Conservation (phyloP, 2,888 invertebrate species). For the Chrysopilus asiliformis region DNA sequence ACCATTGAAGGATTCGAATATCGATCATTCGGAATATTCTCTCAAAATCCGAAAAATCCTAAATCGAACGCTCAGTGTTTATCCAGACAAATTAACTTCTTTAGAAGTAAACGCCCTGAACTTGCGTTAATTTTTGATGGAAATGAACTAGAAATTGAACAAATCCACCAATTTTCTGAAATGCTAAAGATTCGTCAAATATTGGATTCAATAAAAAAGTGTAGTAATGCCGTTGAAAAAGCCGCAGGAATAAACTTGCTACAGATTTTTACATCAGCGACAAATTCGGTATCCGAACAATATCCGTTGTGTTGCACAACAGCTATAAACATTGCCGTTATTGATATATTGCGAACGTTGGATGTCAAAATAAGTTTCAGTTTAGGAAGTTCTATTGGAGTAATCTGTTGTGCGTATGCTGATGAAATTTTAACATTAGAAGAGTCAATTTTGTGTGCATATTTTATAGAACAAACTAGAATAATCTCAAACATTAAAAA, state of each 20-base stretch:
- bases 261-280: slow-evolving; percentile 50
- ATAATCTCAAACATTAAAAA: no score
- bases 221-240: slow-evolving; percentile 44
- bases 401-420: slow-evolving; percentile 89
- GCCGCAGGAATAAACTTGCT: slow-evolving; percentile 50
- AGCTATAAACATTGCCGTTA: slow-evolving; percentile 49
- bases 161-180: slow-evolving; percentile 79
- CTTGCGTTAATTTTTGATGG: slow-evolving; percentile 86
- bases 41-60: slow-evolving; percentile 18
- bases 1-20: slow-evolving; percentile 53
- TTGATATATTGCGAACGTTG: slow-evolving; percentile 46
- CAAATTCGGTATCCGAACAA: no score
- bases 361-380: slow-evolving; percentile 59
- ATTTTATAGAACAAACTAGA: no score
- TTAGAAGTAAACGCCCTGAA: slow-evolving; percentile 55
- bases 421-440: slow-evolving; percentile 82
- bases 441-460: slow-evolving; percentile 72
- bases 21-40: slow-evolving; percentile 54
- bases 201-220: slow-evolving; percentile 50
- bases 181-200: slow-evolving; percentile 71
- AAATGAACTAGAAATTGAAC: slow-evolving; percentile 80
- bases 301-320: no score
- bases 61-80: slow-evolving; percentile 28
- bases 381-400: slow-evolving; percentile 87
- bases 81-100: slow-evolving; percentile 43